These are phyloP conservation scores for Crambe crambe DNA, from an alignment of 37 sponge, comb jelly and placozoan species.

Conservation along the genomic window DNA sequence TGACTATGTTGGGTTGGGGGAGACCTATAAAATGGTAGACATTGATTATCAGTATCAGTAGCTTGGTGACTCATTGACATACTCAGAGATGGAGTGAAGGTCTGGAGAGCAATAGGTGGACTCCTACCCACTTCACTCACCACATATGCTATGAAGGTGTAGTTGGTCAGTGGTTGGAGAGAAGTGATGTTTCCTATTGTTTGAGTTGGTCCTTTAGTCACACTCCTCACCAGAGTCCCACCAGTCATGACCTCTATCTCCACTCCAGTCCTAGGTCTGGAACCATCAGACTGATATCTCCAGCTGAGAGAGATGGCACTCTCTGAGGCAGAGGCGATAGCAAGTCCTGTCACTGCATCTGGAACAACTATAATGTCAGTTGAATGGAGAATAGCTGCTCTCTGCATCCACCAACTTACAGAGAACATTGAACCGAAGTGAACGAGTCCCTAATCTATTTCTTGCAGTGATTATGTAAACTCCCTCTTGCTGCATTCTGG, in stretches of 20 bases:
- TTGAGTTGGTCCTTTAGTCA: not conserved
- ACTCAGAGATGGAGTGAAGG: not conserved
- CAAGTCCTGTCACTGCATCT: not conserved
- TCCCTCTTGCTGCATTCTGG: not conserved
- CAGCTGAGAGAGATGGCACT: not conserved
- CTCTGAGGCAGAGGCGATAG: not conserved
- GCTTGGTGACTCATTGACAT: too few relatives aligned
- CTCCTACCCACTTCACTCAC: conserved; percentile 4
- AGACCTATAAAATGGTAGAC: too few relatives aligned
- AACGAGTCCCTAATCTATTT: not conserved
- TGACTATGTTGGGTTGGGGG: not conserved
- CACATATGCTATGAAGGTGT: not conserved
- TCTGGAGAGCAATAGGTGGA: not conserved
- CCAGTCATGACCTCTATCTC: not conserved
- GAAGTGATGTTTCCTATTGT: not conserved
- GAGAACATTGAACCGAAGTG: not conserved
- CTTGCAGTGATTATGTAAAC: not conserved
- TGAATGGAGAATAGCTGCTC: too few relatives aligned
- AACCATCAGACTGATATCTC: not conserved
- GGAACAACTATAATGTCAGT: not conserved
- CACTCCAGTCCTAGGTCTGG: not conserved
- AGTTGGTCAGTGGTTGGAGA: not conserved
- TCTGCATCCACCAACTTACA: too few relatives aligned
- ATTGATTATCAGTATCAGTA: too few relatives aligned
- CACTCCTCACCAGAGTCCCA: not conserved